phyloP scores from a whole-genome alignment of 2,888 invertebrate species.

The Sphinx pinastri region DNA sequence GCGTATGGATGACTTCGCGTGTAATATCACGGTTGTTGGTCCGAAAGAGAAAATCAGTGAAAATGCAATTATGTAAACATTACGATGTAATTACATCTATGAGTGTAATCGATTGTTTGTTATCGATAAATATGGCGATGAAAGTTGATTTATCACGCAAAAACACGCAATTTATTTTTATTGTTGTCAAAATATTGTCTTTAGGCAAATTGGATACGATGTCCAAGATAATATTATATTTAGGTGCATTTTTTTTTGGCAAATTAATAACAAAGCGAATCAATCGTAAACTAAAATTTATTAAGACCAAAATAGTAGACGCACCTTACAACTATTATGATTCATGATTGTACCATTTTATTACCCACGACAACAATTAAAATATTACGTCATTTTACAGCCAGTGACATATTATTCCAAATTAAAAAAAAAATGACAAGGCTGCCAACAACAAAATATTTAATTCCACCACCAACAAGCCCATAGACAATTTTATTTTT shows the following conservation, averaged over 20 bases:
- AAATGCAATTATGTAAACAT: slow-evolving; percentile 26
- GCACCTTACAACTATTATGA: background rate
- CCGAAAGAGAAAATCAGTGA: slow-evolving; percentile 61
- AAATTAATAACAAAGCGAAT: too few relatives aligned
- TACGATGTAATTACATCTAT: slow-evolving; percentile 15
- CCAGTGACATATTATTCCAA: background rate
- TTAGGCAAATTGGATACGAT: too few relatives aligned
- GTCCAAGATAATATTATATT: too few relatives aligned
- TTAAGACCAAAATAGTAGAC: too few relatives aligned
- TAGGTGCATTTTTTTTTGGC: too few relatives aligned
- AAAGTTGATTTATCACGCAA: slow-evolving; percentile 3
- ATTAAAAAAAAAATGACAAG: slow-evolving; percentile 18
- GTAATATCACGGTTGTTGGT: slow-evolving; percentile 53
- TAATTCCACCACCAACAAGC: background rate
- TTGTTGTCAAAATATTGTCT: background rate
- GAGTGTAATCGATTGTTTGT: slow-evolving; percentile 18
- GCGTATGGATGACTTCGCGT: slow-evolving; percentile 51
- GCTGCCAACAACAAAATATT: background rate
- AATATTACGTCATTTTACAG: background rate
- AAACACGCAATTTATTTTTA: background rate
- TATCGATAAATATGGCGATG: slow-evolving; percentile 5
- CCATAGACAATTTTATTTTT: slow-evolving; percentile 21
- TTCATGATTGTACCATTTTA: background rate
- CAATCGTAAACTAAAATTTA: too few relatives aligned
- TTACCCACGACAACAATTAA: background rate